Base-by-base conservation (phyloP, 2,113 vertebrate genomes). In the Boulengeromyrus knoepffleri region DNA sequence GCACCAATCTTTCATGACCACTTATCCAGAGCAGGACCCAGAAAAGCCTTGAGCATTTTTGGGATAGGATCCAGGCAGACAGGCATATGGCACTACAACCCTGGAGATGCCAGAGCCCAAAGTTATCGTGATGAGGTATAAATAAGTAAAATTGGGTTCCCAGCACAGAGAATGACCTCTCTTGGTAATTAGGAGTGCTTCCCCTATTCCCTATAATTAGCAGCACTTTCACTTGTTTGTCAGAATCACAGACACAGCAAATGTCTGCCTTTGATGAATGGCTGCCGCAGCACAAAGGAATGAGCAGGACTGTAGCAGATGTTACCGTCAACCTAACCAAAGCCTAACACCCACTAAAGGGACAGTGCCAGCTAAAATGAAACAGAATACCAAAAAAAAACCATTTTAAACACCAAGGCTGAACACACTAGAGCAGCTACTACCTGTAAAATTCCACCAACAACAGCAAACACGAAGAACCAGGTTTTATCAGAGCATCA, bases 191-290 rank as follows among this genome's bases (percentile, higher is more conserved):
- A 89, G 90, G 89, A 74, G 47, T 0, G 58, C 66, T 89, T 90
- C 85, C 89, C n/a, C 45, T 62, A n/a, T 31, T 3, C 86, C 89
- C 89, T 47, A 47, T 85, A 47, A 85, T 47, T 47, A 85, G 15
- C 45, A 85, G 45, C 39, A 47, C 42, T 47, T 47, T 46, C 17
- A 47, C 83, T 46, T 88, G 56, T 42, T 90, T 87, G 50, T 84
- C 50, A 45, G 31, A 39, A 21, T 39, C 39, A 53, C 52, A 84
- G 36, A 89, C 62, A 56, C 84, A 83, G 39, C 74, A 92, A 62
- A 87, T 89, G 89, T 89, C 88, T 77, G 52, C 80, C 15, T 56
- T 77, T 91, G 90, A 90, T 91, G 89, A 89, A 91, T 77, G 89
- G 83, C 74, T 85, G 62, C 45, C 24, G 85, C 70, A 62, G 85